Percentiles rank a stretch among this genome's conserved stretches.
phyloP scores from a whole-genome alignment of 2,797 vertebrate genomes.

The Alauda arvensis region DNA sequence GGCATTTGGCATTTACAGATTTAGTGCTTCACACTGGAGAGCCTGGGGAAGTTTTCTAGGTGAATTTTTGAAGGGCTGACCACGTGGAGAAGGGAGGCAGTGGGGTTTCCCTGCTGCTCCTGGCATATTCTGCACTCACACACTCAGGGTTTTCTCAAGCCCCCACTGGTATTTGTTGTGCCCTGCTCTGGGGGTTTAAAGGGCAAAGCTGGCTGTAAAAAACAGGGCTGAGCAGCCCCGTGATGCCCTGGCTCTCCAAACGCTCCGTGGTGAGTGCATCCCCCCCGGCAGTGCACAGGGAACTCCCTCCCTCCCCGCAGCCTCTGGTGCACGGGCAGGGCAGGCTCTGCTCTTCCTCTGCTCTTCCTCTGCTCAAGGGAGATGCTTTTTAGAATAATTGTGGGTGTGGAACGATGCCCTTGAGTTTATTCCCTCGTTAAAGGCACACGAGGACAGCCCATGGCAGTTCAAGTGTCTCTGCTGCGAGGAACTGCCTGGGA shows the following conservation, averaged over 20 bases:
- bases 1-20: background rate
- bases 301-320: background rate
- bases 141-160: background rate
- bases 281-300: accelerated
- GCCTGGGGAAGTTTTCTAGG: background rate
- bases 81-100: background rate
- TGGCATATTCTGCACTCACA: background rate
- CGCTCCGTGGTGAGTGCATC: background rate
- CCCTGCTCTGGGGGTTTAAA: background rate
- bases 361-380: too few species aligned
- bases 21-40: background rate
- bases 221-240: background rate
- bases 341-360: background rate
- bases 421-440: background rate
- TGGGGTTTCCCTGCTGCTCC: background rate
- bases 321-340: background rate
- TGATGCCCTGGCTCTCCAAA: background rate
- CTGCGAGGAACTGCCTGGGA: background rate
- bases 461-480: background rate
- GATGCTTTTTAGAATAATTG: background rate
- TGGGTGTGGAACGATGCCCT: background rate
- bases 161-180: background rate
- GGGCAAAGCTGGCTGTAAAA: background rate
- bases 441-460: background rate
- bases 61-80: background rate